Base-by-base conservation (phyloP, 2,113 vertebrate species). In the Neotragus pygmaeus region DNA sequence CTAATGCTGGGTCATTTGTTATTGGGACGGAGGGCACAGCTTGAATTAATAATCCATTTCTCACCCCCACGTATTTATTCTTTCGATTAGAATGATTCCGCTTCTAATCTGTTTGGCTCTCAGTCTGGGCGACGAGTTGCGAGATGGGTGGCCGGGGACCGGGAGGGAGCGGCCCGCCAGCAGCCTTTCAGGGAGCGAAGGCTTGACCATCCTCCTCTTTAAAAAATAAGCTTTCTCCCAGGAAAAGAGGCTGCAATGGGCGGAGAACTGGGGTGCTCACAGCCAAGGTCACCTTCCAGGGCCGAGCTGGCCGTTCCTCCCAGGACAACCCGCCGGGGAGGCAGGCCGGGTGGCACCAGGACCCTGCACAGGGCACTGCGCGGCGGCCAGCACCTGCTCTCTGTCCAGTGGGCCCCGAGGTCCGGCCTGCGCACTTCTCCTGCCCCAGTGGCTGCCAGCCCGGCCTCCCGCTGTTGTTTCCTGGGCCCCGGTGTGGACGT, bases 1-100 rank as follows among this genome's bases (percentile, higher is more conserved):
- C 95, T 95, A 95, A 95, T 77, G 80, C 96, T 73, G 64, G 97
- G 97, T 98, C 98, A 98, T 98, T 98, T 98, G 98, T 98, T 99
- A 98, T 91, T 97, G 91, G 94, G 98, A 97, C 27, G 96, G 98
- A 98, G 97, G 98, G 98, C 98, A 97, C 82, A 95, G 90, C 73
- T 98, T 96, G 97, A 98, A 98, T 97, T 95, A 98, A 97, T 97
- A 97, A 92, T 94, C 97, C 25, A 73, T 98, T 98, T 98, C 96
- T 98, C 97, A 94, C 86, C 89, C 36, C 12, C 0, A 91, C 3
- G 60, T 98, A 94, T 98, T 98, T 98, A 92, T 98, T 98, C 96
- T 97, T 98, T 98, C 95, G 88, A 97, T 97, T 90, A 57, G 93
- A 96, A 97, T 95, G 97, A 82, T 91, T 95, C 94, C n/a, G 88